A percentile compares a stretch with the other conserved stretches of the same genome.
Conservation (phyloP, 1,140 invertebrate species). For the Capitella teleta region DNA sequence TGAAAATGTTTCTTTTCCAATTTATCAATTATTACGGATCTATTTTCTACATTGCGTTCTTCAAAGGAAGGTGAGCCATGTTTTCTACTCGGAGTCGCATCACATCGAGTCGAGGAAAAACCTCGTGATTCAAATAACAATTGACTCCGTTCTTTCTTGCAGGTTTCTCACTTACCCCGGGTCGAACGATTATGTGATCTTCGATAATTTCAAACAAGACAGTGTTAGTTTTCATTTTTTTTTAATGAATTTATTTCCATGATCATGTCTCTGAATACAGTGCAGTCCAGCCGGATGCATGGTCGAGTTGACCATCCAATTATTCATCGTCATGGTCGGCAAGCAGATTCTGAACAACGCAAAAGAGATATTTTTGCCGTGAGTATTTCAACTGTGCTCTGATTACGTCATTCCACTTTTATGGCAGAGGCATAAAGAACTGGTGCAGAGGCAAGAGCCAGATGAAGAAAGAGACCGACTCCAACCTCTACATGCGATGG, state of each 20-base stretch:
- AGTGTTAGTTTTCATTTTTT: neutral
- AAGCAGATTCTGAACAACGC: conserved; percentile 84
- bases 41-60: conserved; percentile 92
- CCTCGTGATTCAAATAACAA: neutral
- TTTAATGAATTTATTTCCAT: neutral
- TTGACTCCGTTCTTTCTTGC: neutral
- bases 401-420: neutral
- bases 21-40: conserved; percentile 95
- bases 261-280: conserved; percentile 10
- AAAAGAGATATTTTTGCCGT: conserved; percentile 8
- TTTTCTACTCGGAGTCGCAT: neutral
- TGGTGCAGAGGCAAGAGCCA: no score
- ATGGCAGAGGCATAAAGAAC: no score
- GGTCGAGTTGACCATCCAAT: conserved; percentile 83
- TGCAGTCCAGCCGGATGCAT: conserved; percentile 89
- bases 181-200: conserved; percentile 5
- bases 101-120: neutral
- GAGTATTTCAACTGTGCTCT: neutral
- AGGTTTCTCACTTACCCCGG: conserved; percentile 12
- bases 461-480: neutral
- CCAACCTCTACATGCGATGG: neutral
- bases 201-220: conserved; percentile 11
- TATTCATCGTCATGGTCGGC: conserved; percentile 92
- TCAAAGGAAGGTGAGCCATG: conserved; percentile 48
- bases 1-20: conserved; percentile 95